Percentiles rank a stretch among this genome's conserved stretches.
phyloP scores from a whole-genome alignment of 2,797 vertebrate genomes.

The Phalanger gymnotis region DNA sequence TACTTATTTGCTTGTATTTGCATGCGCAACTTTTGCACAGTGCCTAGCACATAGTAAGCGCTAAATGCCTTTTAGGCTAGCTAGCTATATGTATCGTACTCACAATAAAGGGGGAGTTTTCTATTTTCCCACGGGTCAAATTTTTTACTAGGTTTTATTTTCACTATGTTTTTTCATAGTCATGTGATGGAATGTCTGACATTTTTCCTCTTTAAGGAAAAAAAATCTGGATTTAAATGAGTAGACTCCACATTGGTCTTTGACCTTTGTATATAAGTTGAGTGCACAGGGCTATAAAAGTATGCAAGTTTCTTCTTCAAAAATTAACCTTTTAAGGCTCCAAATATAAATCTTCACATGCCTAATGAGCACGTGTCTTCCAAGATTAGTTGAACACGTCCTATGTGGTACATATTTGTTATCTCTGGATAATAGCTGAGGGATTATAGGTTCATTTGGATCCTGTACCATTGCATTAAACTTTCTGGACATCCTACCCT shows the following conservation, averaged over 20 bases:
- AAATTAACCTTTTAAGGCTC: constrained; percentile 34
- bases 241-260: constrained; percentile 4
- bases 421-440: constrained; percentile 41
- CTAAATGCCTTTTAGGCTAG: neutral
- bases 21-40: neutral
- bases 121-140: neutral
- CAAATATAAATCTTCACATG: constrained; percentile 44
- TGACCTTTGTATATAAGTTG: neutral
- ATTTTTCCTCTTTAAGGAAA: constrained; percentile 53
- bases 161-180: constrained; percentile 30
- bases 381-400: constrained; percentile 56
- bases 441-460: constrained; percentile 54
- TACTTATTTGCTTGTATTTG: neutral
- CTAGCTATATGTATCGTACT: neutral
- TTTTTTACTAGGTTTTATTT: neutral
- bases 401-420: constrained; percentile 36
- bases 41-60: neutral
- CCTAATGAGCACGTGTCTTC: constrained; percentile 55
- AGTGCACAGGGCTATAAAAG: neutral
- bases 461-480: constrained; percentile 53
- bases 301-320: constrained; percentile 36
- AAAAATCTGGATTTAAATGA: constrained; percentile 45
- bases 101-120: neutral
- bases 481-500: constrained; percentile 72
- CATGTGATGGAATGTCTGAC: neutral